Conservation (phyloP, 2,888 invertebrate genomes). For the Dolomedes plantarius region DNA sequence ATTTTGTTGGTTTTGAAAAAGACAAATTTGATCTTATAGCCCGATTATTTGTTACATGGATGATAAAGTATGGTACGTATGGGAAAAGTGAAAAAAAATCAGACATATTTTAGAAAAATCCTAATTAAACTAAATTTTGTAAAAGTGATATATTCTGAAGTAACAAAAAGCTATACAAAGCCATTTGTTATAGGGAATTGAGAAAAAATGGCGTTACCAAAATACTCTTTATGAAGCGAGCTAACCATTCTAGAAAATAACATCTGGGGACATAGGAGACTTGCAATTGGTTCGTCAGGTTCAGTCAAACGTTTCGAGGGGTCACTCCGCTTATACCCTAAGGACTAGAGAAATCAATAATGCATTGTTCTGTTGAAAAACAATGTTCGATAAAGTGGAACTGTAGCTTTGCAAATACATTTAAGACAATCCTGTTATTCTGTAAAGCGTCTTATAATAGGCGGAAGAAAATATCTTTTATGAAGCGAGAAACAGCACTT, state of each 20-base stretch:
- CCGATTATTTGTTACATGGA: too few relatives aligned
- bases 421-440: background rate
- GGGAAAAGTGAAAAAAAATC: too few relatives aligned
- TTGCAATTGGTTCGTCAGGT: background rate
- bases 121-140: too few relatives aligned
- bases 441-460: background rate
- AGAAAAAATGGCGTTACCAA: background rate
- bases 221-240: background rate
- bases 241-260: background rate
- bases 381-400: slow-evolving; percentile 5
- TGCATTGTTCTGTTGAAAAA: background rate
- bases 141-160: too few relatives aligned
- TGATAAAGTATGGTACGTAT: too few relatives aligned
- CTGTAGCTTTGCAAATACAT: background rate
- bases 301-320: slow-evolving; percentile 5
- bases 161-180: too few relatives aligned
- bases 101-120: too few relatives aligned
- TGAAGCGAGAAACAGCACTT: too few relatives aligned
- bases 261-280: background rate
- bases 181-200: too few relatives aligned
- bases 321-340: background rate
- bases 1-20: too few relatives aligned
- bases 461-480: too few relatives aligned
- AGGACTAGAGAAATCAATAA: background rate
- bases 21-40: too few relatives aligned